These are phyloP conservation scores for Drosophila rhopaloa DNA, from an alignment of 1,140 invertebrate genomes.

Conservation along the genomic window DNA sequence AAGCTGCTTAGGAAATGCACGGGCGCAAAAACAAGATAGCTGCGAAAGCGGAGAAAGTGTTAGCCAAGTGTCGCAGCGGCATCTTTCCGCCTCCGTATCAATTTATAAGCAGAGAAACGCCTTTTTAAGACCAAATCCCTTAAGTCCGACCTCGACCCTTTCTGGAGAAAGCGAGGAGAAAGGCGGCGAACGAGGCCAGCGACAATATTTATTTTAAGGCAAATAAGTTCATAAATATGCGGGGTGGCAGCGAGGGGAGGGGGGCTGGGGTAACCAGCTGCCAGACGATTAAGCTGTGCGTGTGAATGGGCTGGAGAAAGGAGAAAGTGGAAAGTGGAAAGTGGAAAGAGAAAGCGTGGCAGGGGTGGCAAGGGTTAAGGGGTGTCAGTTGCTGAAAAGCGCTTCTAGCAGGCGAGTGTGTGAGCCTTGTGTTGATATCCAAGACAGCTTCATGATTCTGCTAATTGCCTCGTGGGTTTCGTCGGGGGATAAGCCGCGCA, in stretches of 20 bases:
- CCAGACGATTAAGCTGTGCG: slow-evolving; percentile 59
- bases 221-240: slow-evolving; percentile 82
- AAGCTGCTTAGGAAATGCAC: slow-evolving; percentile 78
- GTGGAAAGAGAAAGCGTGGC: slow-evolving; percentile 8
- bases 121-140: slow-evolving; percentile 65
- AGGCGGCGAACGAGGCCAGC: slow-evolving; percentile 17
- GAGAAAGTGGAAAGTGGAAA: slow-evolving; percentile 18
- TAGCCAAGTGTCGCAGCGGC: slow-evolving; percentile 38
- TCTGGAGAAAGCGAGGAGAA: not conserved
- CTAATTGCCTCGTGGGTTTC: slow-evolving; percentile 63
- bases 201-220: slow-evolving; percentile 76
- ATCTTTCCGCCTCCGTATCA: slow-evolving; percentile 73
- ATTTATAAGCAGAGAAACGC: slow-evolving; percentile 60
- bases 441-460: slow-evolving; percentile 68
- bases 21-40: slow-evolving; percentile 38
- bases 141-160: slow-evolving; percentile 41
- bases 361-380: slow-evolving; percentile 3
- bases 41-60: slow-evolving; percentile 1
- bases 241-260: slow-evolving; percentile 1
- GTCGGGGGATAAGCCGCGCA: slow-evolving; percentile 54
- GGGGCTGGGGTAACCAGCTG: slow-evolving; percentile 19
- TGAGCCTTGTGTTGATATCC: slow-evolving; percentile 51
- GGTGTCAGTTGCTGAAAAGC: slow-evolving; percentile 44
- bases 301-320: slow-evolving; percentile 21
- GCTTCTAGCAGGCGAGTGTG: slow-evolving; percentile 11